phyloP scores from a whole-genome alignment of 1,140 invertebrate genomes.

The Megalopta genalis region DNA sequence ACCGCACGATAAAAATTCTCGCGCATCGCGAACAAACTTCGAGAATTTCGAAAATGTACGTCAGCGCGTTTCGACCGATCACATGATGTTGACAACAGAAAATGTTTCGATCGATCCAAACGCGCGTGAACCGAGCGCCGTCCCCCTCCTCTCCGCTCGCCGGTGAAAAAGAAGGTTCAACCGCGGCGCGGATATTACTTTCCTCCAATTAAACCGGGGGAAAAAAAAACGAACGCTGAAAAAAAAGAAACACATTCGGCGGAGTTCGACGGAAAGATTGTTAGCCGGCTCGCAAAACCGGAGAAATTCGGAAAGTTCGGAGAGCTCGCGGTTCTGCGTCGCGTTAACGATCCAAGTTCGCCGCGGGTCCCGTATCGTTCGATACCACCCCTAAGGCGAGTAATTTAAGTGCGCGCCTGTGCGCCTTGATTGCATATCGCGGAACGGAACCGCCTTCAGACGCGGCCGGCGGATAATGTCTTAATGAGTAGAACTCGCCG shows the following conservation, averaged over 20 bases:
- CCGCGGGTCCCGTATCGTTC: conserved; percentile 34
- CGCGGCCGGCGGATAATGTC: conserved; percentile 4
- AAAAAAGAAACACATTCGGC: too few relatives aligned
- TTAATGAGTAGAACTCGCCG: conserved; percentile 51
- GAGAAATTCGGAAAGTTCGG: conserved; percentile 46
- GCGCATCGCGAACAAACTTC: not conserved
- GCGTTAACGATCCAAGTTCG: conserved; percentile 57
- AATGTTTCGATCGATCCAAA: too few relatives aligned
- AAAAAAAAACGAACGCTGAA: too few relatives aligned
- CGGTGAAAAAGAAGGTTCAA: too few relatives aligned
- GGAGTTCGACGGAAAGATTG: not conserved
- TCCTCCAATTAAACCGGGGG: not conserved
- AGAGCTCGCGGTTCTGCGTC: conserved; percentile 19
- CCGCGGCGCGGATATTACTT: not conserved
- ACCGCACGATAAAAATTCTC: not conserved
- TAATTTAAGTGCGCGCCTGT: conserved; percentile 47
- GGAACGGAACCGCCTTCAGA: conserved; percentile 10
- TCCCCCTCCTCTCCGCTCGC: too few relatives aligned
- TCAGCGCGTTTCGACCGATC: not conserved
- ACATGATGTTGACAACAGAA: not conserved
- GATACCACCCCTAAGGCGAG: conserved; percentile 37
- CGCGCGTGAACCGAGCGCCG: not conserved
- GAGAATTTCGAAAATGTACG: not conserved
- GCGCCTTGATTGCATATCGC: conserved; percentile 34
- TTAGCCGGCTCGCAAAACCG: not conserved